phyloP scores from a whole-genome alignment of 2,888 invertebrate species.

The Mesoligia furuncula region DNA sequence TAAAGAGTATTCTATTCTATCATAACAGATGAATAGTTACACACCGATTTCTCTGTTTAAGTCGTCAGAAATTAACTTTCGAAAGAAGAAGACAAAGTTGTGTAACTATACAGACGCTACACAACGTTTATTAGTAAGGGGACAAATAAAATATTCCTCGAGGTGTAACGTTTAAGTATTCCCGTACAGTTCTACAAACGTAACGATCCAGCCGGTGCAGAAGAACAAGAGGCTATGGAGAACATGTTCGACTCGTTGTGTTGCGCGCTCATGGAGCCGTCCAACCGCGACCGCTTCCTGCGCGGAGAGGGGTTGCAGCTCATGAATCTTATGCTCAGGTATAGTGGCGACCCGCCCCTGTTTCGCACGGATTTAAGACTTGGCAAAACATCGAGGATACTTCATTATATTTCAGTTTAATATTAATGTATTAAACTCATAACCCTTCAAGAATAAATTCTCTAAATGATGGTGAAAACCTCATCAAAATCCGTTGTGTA shows the following conservation, averaged over 20 bases:
- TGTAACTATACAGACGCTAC: no score
- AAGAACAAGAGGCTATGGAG: conserved; percentile 99
- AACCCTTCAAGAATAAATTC: neutral
- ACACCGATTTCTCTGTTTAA: no score
- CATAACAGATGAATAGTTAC: no score
- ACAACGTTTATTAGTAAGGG: no score
- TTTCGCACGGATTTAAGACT: neutral
- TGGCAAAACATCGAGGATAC: neutral
- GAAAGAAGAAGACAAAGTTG: no score
- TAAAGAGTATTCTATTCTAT: no score
- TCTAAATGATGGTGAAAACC: neutral
- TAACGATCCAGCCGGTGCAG: conserved; percentile 97
- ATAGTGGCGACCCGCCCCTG: neutral
- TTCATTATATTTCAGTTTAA: neutral
- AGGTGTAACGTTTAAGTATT: neutral
- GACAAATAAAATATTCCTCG: neutral
- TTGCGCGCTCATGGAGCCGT: conserved; percentile 96
- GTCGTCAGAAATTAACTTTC: no score
- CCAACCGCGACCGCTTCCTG: conserved; percentile 97
- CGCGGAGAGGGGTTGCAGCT: conserved; percentile 99
- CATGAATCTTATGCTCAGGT: conserved; percentile 99
- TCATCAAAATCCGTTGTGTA: no score
- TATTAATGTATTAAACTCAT: neutral
- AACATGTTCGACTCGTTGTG: conserved; percentile 99
- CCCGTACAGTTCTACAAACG: conserved; percentile 95